phyloP scores from a whole-genome alignment of 2,113 vertebrate species.

The Oncorhynchus clarkii region DNA sequence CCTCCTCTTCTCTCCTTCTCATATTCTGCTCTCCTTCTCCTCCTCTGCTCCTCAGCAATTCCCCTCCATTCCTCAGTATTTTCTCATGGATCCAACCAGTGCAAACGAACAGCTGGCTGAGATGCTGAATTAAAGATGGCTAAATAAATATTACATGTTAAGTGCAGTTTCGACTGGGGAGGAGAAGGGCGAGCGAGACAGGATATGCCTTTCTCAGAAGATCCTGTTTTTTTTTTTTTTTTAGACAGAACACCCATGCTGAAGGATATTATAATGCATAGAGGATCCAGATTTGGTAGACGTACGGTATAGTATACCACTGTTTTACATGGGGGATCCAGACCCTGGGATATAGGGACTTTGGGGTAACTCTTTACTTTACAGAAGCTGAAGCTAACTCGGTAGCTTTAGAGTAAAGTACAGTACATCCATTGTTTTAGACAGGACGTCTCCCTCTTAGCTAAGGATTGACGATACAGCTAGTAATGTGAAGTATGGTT shows the following conservation, averaged over 20 bases:
- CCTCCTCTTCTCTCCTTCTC: not conserved
- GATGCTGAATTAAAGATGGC: slow-evolving; percentile 9
- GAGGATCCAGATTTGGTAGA: no score
- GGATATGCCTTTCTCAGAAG: not conserved
- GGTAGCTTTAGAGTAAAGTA: no score
- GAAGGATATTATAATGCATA: not conserved
- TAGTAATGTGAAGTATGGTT: not conserved
- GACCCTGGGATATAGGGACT: no score
- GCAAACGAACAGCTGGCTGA: slow-evolving; percentile 2
- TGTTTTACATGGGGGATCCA: no score
- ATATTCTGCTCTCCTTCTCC: not conserved
- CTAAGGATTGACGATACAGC: no score
- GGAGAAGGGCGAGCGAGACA: not conserved
- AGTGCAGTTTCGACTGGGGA: slow-evolving; percentile 24
- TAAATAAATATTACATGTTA: slow-evolving; percentile 40
- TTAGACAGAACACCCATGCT: not conserved
- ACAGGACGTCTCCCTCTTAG: no score
- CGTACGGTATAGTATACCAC: no score
- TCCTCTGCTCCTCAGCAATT: not conserved
- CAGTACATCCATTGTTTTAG: no score
- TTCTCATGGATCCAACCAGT: not conserved
- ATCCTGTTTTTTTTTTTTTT: not conserved
- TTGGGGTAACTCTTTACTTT: no score
- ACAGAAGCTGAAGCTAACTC: no score
- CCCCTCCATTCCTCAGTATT: slow-evolving; percentile 5